Evolutionary conservation across 2,888 invertebrate species (phyloP), one percentile per base, ranked within the genome.

Genomic region (Tricholauxania praeusta): DNA sequence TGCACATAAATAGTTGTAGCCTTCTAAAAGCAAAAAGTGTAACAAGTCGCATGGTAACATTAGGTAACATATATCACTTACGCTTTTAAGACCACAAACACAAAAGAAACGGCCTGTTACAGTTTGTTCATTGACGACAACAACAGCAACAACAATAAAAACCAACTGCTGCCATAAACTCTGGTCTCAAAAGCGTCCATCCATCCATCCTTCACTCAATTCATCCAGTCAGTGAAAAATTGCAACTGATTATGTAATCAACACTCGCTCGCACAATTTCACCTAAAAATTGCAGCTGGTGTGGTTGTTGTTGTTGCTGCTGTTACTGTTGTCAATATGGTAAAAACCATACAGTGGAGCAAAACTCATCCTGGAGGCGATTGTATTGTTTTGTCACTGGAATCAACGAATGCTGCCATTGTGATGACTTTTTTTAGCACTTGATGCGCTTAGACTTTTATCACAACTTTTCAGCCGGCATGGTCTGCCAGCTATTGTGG

Each of bases 171-270:
- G 12, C 55, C 14, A 66, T 32, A 28, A 66, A 28, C 65, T 66
- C 51, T 63, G 47, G 47, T 63, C 48, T 63, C 15, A 39, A 39
- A 39, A 39, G 17, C 19, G 47, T 47, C 19, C 63, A 63, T 63
- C 63, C 63, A 63, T 32, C 19, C 22, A 19, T n/a, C n/a, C n/a
- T 12, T 55, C 55, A 55, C 12, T 22, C 12, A 55, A 22, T 15
- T 19, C 19, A 55, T 22, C 10, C 12, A n/a, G 22, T 12, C 19
- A 47, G 63, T 19, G 39, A 48, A 67, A 67, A 60, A 69, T 49
- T 69, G 69, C 69, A 69, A n/a, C 60, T 17, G 6, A 59, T 69
- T 69, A 51, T 32, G 60, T 48, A 69, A 69, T 51, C 64, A 49
- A 48, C 49, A 48, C 47, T 48, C n/a, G 67, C 12, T 63, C 63